Conservation (phyloP, 2,888 invertebrate species). For the Nymphalis polychloros region DNA sequence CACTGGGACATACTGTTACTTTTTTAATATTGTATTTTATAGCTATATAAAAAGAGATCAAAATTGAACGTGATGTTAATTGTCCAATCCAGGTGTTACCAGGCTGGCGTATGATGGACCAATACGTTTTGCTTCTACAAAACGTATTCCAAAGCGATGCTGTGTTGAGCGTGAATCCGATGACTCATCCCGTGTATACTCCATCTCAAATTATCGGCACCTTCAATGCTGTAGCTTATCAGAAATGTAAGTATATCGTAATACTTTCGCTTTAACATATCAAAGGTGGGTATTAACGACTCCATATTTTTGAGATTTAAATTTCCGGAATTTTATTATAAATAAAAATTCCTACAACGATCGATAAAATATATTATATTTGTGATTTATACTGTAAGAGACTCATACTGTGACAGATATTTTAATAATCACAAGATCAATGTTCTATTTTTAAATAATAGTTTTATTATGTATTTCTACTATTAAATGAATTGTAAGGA, state of each 20-base stretch:
- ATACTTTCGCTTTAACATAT: not conserved
- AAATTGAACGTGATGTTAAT: not conserved
- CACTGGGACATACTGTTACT: no score
- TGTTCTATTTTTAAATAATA: no score
- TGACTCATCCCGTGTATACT: conserved; percentile 77
- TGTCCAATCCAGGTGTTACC: conserved; percentile 70
- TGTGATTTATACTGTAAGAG: not conserved
- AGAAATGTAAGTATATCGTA: conserved; percentile 77
- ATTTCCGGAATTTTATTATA: not conserved
- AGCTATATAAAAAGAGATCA: not conserved
- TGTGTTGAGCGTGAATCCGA: conserved; percentile 72
- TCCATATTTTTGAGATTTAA: not conserved
- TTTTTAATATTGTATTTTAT: not conserved
- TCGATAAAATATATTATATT: not conserved
- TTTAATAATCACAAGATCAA: no score
- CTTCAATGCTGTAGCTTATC: conserved; percentile 83
- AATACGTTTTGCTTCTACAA: conserved; percentile 77
- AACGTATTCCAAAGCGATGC: conserved; percentile 73
- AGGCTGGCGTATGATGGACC: conserved; percentile 79
- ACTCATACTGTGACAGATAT: not conserved
- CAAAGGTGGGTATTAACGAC: not conserved
- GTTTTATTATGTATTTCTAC: no score
- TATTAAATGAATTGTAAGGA: no score
- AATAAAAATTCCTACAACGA: not conserved
- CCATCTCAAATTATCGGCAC: conserved; percentile 76